Evolutionary conservation across 2,113 vertebrate species (phyloP).

Genomic region (Crypturellus undulatus): DNA sequence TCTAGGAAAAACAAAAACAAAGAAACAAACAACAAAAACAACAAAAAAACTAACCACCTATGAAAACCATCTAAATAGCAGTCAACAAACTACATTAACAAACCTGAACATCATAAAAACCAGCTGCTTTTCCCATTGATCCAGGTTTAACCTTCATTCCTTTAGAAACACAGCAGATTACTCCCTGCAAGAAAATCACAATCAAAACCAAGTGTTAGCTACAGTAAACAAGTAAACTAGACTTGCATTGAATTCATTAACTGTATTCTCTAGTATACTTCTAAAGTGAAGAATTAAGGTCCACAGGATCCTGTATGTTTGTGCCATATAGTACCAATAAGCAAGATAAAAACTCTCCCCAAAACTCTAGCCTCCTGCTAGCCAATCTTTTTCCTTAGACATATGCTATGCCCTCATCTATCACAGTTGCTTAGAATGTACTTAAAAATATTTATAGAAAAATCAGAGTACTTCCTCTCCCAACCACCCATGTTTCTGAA

Average conservation of each 20-base stretch:
- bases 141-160: conserved; percentile 83
- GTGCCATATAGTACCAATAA: neutral
- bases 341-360: neutral
- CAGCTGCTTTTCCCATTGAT: conserved; percentile 82
- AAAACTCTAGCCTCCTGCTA: neutral
- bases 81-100: neutral
- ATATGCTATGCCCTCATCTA: neutral
- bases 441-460: neutral
- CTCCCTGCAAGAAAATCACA: conserved; percentile 73
- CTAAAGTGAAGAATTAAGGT: neutral
- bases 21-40: too few relatives aligned
- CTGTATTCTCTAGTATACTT: neutral
- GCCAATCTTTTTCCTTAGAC: neutral
- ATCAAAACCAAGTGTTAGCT: neutral
- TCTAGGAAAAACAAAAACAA: neutral
- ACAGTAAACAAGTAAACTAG: neutral
- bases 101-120: conserved; percentile 85
- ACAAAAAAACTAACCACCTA: neutral
- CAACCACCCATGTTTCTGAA: neutral
- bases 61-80: neutral
- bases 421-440: neutral
- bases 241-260: neutral
- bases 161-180: conserved; percentile 71
- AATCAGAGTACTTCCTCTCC: neutral
- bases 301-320: neutral